Conservation (phyloP, 2,797 vertebrate species). For the Cyclura pinguis region DNA sequence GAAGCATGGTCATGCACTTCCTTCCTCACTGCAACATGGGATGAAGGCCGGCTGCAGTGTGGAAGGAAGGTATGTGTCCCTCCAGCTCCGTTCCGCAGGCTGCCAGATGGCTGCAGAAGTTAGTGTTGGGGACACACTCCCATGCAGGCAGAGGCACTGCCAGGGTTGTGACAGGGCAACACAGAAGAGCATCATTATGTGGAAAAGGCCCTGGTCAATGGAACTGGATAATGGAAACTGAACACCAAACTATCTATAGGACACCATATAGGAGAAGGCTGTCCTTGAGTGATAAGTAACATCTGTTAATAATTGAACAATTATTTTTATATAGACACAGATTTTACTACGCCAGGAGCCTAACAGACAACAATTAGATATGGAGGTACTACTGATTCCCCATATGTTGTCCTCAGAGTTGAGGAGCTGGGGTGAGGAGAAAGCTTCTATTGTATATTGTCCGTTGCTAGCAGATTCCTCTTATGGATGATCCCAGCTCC, state of each 20-base stretch:
- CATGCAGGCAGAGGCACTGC: no score
- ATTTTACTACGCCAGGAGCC: neutral
- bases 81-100: no score
- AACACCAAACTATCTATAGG: neutral
- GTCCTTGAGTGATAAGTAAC: neutral
- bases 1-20: no score
- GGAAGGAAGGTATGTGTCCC: no score
- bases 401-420: no score
- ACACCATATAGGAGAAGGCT: neutral
- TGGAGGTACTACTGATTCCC: neutral
- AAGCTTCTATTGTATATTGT: neutral
- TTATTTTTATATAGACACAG: neutral
- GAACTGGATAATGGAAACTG: neutral
- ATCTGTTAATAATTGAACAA: neutral
- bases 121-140: no score
- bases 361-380: neutral
- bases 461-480: neutral
- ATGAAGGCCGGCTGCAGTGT: no score
- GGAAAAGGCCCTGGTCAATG: neutral
- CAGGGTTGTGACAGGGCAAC: no score
- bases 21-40: no score
- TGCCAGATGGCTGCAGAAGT: no score
- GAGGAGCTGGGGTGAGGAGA: no score
- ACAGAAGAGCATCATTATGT: no score
- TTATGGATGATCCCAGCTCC: neutral